These are phyloP conservation scores for Gymnothorax reevesii DNA, from an alignment of 2,797 vertebrate species.

Conservation along the genomic window DNA sequence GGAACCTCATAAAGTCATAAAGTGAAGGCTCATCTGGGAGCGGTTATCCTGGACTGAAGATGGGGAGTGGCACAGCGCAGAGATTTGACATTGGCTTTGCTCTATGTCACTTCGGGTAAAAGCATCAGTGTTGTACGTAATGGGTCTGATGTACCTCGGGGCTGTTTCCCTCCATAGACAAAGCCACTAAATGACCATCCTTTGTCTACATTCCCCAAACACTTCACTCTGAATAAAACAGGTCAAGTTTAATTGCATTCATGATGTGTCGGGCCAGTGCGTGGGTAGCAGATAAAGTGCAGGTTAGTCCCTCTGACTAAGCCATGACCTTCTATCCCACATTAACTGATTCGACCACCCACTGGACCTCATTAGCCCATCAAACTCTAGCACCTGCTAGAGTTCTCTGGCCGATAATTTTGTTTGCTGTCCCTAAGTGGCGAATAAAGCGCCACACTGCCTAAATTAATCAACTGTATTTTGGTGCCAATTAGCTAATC, in stretches of 20 bases:
- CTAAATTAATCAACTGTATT: not conserved
- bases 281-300: not conserved
- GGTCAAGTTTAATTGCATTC: not conserved
- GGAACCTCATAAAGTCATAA: conserved; percentile 22
- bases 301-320: not conserved
- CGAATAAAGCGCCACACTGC: not conserved
- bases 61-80: no score
- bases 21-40: not conserved
- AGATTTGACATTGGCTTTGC: not conserved
- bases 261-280: not conserved
- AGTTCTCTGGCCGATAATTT: not conserved
- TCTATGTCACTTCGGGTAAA: no score
- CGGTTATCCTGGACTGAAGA: not conserved
- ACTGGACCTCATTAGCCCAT: not conserved
- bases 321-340: not conserved
- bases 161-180: not conserved
- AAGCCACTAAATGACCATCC: not conserved
- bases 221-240: not conserved
- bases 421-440: not conserved
- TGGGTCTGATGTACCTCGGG: not conserved
- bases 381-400: not conserved
- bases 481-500: not conserved
- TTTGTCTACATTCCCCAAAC: not conserved
- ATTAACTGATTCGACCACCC: not conserved
- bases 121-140: not conserved